Base-by-base conservation (phyloP, 2,113 vertebrate genomes). In the Phaethornis superciliosus region DNA sequence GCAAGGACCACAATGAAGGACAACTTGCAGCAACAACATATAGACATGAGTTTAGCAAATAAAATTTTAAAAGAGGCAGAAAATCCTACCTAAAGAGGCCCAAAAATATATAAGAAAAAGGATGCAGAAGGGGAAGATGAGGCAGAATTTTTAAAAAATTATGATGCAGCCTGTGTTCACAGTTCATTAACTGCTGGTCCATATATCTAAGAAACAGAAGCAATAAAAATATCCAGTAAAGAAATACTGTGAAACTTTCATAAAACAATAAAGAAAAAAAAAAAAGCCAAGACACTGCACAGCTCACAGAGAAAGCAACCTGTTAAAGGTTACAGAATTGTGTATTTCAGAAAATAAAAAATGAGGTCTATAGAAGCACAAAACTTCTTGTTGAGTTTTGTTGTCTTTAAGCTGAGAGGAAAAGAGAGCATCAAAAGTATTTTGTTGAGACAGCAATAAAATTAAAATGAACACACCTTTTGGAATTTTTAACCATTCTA, bases 371-470 rank as follows among this genome's bases (percentile, higher is more conserved):
- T 0, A 42, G 59, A 72, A 81, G 47, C 42, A 77, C 54, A 75
- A 33, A 72, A 60, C 40, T 40, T 40, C 40, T 12, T 40, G 11
- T 12, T 40, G 40, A 40, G 40, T 40, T 40, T 40, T 40, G 40
- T 12, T 40, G 40, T 40, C 40, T 40, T 40, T 35, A 72, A 52
- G 21, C 24, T 77, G 18, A 67, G 46, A 70, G 30, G 44, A 76
- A 71, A 16, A 59, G 12, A 65, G 18, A 1, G 3, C 0, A 0
- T 17, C 4, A 28, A 35, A 42, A 19, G 12, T 35, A 15, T 68
- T 84, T 67, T 30, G 20, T 20, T 28, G 54, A 81, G n/a, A 81
- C 33, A 18, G 23, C 33, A 76, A 21, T 30, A 62, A 42, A 69
- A 74, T 40, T n/a, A 47, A 85, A 81, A 40, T 4, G 8, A 24